Conservation (phyloP, 2,888 invertebrate species). For the Pyrocoelia pectoralis region DNA sequence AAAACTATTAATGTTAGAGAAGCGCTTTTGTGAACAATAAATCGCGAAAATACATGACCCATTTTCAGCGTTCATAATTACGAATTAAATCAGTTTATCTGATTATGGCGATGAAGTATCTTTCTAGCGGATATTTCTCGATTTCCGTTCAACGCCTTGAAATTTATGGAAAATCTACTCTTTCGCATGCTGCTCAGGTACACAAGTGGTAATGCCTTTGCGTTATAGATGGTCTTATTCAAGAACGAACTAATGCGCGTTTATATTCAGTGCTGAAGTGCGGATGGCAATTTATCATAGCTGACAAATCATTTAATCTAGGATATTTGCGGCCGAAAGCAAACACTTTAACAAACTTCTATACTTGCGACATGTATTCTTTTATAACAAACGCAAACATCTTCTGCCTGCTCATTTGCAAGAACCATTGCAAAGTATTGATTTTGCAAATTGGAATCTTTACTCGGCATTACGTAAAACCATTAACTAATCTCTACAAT, state of each 20-base stretch:
- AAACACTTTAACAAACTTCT: no score
- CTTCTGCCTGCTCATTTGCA: no score
- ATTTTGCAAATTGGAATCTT: no score
- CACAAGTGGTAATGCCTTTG: not conserved
- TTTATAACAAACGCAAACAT: no score
- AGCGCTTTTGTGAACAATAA: no score
- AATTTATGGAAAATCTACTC: slow-evolving; percentile 1
- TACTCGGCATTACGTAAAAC: no score
- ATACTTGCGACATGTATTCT: no score
- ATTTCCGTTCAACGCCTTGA: not conserved
- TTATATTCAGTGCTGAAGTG: not conserved
- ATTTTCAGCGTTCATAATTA: not conserved
- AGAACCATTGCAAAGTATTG: no score
- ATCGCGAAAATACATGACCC: not conserved
- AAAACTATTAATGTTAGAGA: no score
- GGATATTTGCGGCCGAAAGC: not conserved
- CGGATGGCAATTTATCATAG: not conserved
- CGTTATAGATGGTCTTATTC: not conserved
- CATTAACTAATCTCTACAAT: no score
- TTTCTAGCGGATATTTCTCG: not conserved
- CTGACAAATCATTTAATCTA: not conserved
- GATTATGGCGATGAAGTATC: not conserved
- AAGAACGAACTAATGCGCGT: not conserved
- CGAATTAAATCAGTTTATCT: not conserved
- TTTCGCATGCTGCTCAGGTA: not conserved